phyloP scores from a whole-genome alignment of 2,797 vertebrate genomes.

The Labeo calbasu region DNA sequence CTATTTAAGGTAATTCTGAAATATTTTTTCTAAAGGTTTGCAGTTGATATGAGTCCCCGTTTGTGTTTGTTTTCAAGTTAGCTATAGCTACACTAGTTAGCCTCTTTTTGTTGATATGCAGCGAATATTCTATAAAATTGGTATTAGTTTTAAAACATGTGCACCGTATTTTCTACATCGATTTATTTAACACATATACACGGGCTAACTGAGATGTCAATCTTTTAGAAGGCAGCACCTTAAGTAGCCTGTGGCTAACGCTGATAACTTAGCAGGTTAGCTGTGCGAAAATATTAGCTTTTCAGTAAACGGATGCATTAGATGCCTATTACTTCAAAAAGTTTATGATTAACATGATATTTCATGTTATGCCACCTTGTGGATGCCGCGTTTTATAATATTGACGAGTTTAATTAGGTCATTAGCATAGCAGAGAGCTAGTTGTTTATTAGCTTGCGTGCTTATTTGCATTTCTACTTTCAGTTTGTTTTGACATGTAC shows the following conservation, averaged over 20 bases:
- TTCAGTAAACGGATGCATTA: neutral
- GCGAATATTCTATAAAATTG: neutral
- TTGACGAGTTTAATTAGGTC: neutral
- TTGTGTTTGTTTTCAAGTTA: constrained; percentile 51
- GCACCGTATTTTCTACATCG: neutral
- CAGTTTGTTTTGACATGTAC: neutral
- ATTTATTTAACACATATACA: neutral
- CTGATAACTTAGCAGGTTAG: constrained; percentile 15
- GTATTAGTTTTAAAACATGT: too few relatives aligned
- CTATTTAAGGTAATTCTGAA: constrained; percentile 78
- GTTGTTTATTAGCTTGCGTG: constrained; percentile 2
- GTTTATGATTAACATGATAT: neutral
- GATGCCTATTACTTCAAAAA: neutral
- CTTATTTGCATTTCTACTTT: neutral
- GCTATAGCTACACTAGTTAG: constrained; percentile 49
- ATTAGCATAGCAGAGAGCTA: constrained; percentile 14
- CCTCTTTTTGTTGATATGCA: constrained; percentile 8
- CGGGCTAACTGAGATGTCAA: neutral
- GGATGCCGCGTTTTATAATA: neutral
- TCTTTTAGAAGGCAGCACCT: neutral
- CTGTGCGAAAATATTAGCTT: neutral
- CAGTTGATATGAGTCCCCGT: constrained; percentile 63
- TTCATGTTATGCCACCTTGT: neutral
- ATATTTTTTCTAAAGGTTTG: constrained; percentile 43
- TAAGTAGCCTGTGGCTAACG: constrained; percentile 13